These are phyloP conservation scores for Nannoperca australis DNA, from an alignment of 2,797 vertebrate species.

Conservation along the genomic window DNA sequence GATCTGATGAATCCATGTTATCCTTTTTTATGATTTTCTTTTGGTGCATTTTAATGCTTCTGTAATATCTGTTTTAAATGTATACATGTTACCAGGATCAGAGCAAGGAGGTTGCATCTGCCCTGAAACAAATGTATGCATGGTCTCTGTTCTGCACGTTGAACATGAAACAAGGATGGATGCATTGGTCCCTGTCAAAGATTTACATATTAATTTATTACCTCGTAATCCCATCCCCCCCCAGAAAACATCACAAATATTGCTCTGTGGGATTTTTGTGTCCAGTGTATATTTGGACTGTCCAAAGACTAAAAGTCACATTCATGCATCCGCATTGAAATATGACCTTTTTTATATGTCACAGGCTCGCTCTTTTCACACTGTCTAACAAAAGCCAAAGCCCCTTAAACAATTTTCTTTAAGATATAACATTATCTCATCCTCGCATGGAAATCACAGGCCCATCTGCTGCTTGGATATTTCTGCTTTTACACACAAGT, in stretches of 20 bases:
- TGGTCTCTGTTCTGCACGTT: neutral
- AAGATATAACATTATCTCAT: neutral
- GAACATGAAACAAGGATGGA: neutral
- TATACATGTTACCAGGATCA: neutral
- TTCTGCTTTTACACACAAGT: neutral
- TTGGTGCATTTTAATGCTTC: neutral
- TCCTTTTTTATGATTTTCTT: neutral
- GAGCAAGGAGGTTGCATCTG: neutral
- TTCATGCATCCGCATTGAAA: neutral
- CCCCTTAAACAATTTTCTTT: neutral
- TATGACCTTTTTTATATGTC: constrained; percentile 27
- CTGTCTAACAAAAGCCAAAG: constrained; percentile 11
- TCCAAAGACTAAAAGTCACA: constrained; percentile 1
- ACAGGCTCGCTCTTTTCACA: constrained; percentile 2
- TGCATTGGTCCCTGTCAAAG: neutral
- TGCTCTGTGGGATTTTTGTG: neutral
- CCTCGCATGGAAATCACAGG: neutral
- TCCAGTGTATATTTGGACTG: neutral
- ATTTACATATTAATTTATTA: neutral
- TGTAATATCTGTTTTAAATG: constrained; percentile 11
- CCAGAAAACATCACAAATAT: neutral
- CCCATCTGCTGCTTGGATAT: neutral
- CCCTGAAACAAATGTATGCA: neutral
- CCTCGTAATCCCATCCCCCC: neutral
- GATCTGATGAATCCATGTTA: neutral